Conservation (phyloP, 2,113 vertebrate genomes). For the Petromus typicus region DNA sequence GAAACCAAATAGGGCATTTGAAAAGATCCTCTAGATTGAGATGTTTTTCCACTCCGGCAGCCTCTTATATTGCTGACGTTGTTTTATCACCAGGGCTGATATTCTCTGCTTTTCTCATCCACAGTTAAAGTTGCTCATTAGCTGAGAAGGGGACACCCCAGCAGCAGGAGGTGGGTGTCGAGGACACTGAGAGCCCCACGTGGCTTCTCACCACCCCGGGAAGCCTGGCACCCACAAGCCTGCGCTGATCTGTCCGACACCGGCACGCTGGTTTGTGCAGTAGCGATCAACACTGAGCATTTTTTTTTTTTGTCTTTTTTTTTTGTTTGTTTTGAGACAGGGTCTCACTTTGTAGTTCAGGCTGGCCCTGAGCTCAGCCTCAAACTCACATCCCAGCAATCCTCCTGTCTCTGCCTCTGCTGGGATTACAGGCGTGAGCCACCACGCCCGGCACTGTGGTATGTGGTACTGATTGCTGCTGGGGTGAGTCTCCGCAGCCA, state of each 20-base stretch:
- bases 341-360: no score
- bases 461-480: no score
- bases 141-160: slow-evolving; percentile 78
- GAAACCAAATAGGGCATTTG: slow-evolving; percentile 84
- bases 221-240: not conserved
- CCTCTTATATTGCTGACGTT: slow-evolving; percentile 59
- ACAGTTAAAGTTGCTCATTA: slow-evolving; percentile 84
- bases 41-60: slow-evolving; percentile 78
- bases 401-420: no score
- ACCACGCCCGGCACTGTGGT: no score
- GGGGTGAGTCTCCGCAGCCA: no score
- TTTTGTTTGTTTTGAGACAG: no score
- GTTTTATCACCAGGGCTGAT: slow-evolving; percentile 56
- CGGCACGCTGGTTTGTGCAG: not conserved
- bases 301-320: no score
- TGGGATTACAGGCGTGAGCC: no score
- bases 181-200: not conserved
- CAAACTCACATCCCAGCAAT: no score
- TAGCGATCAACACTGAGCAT: not conserved
- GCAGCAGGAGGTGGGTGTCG: not conserved
- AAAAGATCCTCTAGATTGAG: slow-evolving; percentile 83
- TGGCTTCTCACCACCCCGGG: not conserved
- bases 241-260: not conserved
- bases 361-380: no score
- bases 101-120: slow-evolving; percentile 78